Conservation (phyloP, 2,888 invertebrate species). For the Tryphoninae sp. region DNA sequence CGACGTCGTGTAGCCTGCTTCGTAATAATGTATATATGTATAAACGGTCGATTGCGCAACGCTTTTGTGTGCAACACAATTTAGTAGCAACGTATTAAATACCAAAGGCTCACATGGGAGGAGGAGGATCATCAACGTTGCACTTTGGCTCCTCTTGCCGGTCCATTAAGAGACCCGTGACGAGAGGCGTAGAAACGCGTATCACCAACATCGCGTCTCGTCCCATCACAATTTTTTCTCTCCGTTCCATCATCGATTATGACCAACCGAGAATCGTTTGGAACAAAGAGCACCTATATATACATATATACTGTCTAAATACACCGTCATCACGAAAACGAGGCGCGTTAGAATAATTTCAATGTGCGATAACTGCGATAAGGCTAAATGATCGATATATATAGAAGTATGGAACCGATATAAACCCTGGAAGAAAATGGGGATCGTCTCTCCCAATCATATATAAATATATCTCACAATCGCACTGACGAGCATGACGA, state of each 20-base stretch:
- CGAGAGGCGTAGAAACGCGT: not conserved
- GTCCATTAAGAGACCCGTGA: constrained; percentile 39
- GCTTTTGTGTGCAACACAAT: constrained; percentile 55
- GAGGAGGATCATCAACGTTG: constrained; percentile 45
- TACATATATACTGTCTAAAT: not conserved
- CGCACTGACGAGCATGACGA: constrained; percentile 43
- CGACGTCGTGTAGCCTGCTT: constrained; percentile 1
- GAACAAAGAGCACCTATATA: not conserved
- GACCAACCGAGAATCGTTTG: constrained; percentile 2
- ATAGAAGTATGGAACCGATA: not conserved
- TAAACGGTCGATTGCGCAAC: constrained; percentile 52
- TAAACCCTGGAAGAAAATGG: constrained; percentile 12
- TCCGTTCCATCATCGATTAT: constrained; percentile 22
- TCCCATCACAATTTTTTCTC: constrained; percentile 29
- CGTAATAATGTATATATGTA: constrained; percentile 21
- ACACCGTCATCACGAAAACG: not conserved
- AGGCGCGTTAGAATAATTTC: constrained; percentile 2
- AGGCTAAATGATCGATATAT: not conserved
- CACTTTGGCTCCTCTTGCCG: constrained; percentile 35
- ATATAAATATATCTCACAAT: constrained; percentile 4
- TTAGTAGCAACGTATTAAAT: constrained; percentile 45
- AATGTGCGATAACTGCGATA: not conserved
- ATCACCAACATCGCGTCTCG: constrained; percentile 42
- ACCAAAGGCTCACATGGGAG: constrained; percentile 30
- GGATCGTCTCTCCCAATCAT: constrained; percentile 12